Evolutionary conservation across 2,113 vertebrate genomes (phyloP).

Genomic region (Catharus bicknelli): DNA sequence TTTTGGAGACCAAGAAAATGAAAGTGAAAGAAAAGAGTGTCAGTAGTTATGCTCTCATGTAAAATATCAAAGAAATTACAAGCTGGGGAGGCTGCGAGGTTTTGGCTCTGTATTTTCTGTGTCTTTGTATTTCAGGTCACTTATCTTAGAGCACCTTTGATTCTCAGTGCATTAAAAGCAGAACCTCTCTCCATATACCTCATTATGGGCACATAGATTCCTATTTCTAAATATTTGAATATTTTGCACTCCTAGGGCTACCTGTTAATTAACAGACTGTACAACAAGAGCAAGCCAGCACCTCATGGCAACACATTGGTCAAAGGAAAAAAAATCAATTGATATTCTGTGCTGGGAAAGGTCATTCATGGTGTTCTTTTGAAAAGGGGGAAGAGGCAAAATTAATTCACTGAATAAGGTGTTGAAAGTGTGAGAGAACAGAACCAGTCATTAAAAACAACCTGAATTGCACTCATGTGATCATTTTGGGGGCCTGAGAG

Average conservation of each 20-base stretch:
- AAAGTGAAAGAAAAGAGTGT: background rate
- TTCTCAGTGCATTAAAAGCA: background rate
- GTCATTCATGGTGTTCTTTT: background rate
- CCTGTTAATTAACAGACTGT: background rate
- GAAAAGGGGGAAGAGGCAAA: background rate
- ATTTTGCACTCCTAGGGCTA: background rate
- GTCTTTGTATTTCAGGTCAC: background rate
- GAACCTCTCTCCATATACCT: background rate
- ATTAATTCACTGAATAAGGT: slow-evolving; percentile 7
- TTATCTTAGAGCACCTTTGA: background rate
- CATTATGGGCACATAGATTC: background rate
- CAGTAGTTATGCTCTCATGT: background rate
- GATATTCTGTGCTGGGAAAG: background rate
- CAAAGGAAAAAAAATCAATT: background rate
- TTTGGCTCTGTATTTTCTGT: background rate
- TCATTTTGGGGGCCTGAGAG: background rate
- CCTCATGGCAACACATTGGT: background rate
- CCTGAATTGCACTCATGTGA: background rate
- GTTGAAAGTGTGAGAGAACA: background rate
- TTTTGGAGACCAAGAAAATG: background rate
- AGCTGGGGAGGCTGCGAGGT: background rate
- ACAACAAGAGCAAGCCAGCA: background rate
- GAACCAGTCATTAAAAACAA: background rate
- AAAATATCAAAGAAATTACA: background rate
- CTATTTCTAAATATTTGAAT: background rate